Evolutionary conservation across 2,113 vertebrate species (phyloP).

Genomic region (Petrocephalus microphthalmus): DNA sequence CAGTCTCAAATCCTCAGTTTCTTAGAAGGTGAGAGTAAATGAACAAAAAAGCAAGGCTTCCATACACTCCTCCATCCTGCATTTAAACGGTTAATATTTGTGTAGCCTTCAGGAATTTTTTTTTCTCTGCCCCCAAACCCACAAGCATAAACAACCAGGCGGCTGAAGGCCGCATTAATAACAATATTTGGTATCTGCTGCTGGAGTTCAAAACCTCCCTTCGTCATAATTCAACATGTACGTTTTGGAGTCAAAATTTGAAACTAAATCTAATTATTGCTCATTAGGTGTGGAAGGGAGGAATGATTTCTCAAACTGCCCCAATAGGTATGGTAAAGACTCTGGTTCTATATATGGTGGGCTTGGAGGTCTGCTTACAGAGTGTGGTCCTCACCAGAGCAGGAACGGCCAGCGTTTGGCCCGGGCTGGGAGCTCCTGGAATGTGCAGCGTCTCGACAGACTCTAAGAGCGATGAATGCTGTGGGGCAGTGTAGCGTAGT

Average conservation of each 20-base stretch:
- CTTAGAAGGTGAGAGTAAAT: background rate
- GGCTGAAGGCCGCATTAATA: background rate
- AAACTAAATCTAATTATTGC: background rate
- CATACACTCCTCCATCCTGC: background rate
- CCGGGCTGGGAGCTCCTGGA: background rate
- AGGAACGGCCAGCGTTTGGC: background rate
- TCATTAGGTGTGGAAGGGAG: background rate
- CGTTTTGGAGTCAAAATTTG: background rate
- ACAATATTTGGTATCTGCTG: background rate
- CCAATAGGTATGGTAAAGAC: background rate
- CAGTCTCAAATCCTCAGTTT: background rate
- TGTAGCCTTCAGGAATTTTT: background rate
- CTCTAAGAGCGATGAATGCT: background rate
- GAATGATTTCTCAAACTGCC: background rate
- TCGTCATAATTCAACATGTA: too few species aligned
- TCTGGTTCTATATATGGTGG: background rate
- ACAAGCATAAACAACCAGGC: background rate
- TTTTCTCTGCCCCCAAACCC: background rate
- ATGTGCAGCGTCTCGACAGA: background rate
- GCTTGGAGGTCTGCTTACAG: background rate
- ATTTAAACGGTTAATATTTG: background rate
- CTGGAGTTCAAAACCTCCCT: too few species aligned
- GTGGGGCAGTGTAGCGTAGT: background rate
- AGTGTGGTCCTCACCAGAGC: background rate
- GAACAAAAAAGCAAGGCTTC: background rate